Evolutionary conservation across 2,797 vertebrate species (phyloP).

Genomic region (Tachyglossus aculeatus): DNA sequence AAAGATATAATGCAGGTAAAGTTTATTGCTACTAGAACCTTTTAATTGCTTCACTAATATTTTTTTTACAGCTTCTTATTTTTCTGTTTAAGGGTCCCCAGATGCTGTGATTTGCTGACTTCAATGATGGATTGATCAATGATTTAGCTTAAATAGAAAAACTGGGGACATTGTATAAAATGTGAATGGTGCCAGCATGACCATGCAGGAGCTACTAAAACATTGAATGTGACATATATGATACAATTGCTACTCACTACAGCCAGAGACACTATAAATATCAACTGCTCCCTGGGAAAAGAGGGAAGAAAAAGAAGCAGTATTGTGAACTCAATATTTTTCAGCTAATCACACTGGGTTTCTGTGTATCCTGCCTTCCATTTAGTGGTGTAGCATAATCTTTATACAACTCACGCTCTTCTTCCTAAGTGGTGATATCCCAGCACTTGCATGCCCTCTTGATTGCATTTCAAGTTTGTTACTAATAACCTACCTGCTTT

Average conservation of each 20-base stretch:
- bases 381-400: no score
- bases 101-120: slow-evolving; percentile 70
- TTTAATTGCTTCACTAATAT: slow-evolving; percentile 77
- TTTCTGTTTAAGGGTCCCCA: slow-evolving; percentile 71
- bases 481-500: no score
- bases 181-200: slow-evolving; percentile 53
- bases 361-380: no score
- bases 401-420: no score
- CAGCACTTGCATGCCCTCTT: no score
- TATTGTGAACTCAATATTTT: slow-evolving; percentile 1
- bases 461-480: no score
- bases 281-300: slow-evolving; percentile 54
- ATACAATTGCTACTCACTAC: slow-evolving; percentile 39
- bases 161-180: slow-evolving; percentile 68
- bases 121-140: slow-evolving; percentile 69
- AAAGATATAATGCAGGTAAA: slow-evolving; percentile 59
- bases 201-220: slow-evolving; percentile 45
- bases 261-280: slow-evolving; percentile 57
- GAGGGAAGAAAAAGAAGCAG: background rate
- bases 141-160: slow-evolving; percentile 65
- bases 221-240: slow-evolving; percentile 57
- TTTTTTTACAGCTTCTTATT: slow-evolving; percentile 76
- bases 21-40: slow-evolving; percentile 71
- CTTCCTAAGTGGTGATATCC: no score
- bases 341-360: background rate